Evolutionary conservation across 2,113 vertebrate species (phyloP).

Genomic region (Uria aalge): DNA sequence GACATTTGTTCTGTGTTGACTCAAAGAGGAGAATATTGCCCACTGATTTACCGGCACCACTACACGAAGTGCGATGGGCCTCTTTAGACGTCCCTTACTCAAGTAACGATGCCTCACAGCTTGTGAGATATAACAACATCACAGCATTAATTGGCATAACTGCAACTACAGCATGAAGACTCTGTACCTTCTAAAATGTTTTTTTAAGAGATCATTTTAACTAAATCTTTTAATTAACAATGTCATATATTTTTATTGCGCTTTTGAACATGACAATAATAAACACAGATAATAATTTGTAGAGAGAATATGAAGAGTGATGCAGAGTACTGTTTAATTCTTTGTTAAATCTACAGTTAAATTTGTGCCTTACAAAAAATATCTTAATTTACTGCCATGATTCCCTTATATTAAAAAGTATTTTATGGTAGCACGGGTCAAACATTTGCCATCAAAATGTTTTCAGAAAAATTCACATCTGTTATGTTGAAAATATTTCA

Average conservation of each 20-base stretch:
- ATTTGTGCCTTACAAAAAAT: conserved; percentile 5
- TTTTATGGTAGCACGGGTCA: not conserved
- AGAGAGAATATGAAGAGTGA: conserved; percentile 13
- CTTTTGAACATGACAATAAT: conserved; percentile 21
- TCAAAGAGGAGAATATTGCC: not conserved
- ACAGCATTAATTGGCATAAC: not conserved
- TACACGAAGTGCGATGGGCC: not conserved
- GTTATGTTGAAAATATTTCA: not conserved
- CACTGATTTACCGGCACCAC: conserved; percentile 14
- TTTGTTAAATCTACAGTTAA: conserved; percentile 45
- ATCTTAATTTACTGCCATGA: not conserved
- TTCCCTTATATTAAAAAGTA: conserved; percentile 1
- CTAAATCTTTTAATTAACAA: not conserved
- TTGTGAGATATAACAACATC: not conserved
- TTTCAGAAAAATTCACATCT: not conserved
- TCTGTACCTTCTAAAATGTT: not conserved
- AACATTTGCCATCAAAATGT: not conserved
- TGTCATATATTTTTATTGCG: not conserved
- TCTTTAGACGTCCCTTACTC: not conserved
- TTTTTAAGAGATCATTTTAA: not conserved
- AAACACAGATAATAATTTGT: conserved; percentile 51
- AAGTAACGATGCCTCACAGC: not conserved
- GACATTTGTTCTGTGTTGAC: not conserved
- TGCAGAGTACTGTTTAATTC: conserved; percentile 20
- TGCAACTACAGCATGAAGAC: not conserved